Base-by-base conservation (phyloP, 2,113 vertebrate species). In the Anhinga rufa region DNA sequence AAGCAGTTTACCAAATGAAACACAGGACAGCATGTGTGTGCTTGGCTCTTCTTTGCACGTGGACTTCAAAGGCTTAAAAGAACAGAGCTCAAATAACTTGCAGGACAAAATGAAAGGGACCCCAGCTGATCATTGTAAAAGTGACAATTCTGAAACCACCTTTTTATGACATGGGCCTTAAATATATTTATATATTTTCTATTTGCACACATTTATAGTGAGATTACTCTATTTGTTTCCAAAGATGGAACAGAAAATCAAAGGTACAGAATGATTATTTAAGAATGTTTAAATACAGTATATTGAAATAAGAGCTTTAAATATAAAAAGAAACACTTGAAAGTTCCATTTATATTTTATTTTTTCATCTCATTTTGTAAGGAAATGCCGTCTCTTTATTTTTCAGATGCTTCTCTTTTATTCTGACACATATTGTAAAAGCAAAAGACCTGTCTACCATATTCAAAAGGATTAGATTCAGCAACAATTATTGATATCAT, bases 121-220 rank as follows among this genome's bases (percentile, higher is more conserved):
- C 12, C 42, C 90, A 44, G 25, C 55, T 36, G 94, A 91, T 71
- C 46, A 44, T 36, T 82, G 88, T 36, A 94, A 81, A 92, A 91
- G 93, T 66, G 97, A 96, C 77, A 88, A 90, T 91, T 97, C 98
- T 2, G 92, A 98, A 96, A 97, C 97, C 82, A 96, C 97, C 87
- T 97, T 98, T 97, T 97, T 98, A 97, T 99, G 97, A 98, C 62
- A 34, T 94, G 94, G 93, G 72, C 93, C 92, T 88, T 95, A 95
- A 93, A 97, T 86, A 88, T 96, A 97, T 97, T 97, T 97, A 98
- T 97, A 96, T 97, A 86, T 95, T 97, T 98, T 98, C 96, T 97
- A 97, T 99, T 99, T 99, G 98, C 99, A 99, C 99, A 98, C 97
- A 97, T 97, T 96, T 98, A 96, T 98, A 98, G 95, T 97, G 97